Percentiles rank a stretch among this genome's conserved stretches.
Conservation (phyloP, 2,888 invertebrate genomes). For the Thysanoteuthis rhombus region DNA sequence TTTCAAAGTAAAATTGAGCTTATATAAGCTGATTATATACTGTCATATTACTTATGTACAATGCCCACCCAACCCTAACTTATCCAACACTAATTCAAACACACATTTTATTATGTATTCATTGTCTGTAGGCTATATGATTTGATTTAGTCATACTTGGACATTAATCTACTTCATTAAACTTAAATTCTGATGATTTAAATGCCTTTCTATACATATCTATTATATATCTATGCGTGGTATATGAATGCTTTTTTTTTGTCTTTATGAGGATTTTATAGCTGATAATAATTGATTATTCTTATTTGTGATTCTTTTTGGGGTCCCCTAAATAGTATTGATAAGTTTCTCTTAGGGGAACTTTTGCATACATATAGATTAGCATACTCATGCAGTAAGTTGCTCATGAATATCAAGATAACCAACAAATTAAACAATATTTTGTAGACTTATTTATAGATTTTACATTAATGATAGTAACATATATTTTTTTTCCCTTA, state of each 20-base stretch:
- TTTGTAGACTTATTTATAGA: not conserved
- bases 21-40: conserved; percentile 12
- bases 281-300: not conserved
- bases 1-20: not conserved
- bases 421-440: not conserved
- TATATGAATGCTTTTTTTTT: not conserved
- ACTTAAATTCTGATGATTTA: not conserved
- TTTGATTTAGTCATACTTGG: not conserved
- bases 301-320: not conserved
- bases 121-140: not conserved
- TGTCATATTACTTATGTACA: not conserved
- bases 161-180: not conserved
- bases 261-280: not conserved
- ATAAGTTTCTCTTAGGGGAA: not conserved
- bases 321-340: not conserved
- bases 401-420: too few species aligned
- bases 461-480: not conserved
- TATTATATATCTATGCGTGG: not conserved
- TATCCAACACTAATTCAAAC: not conserved
- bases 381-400: too few species aligned
- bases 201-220: not conserved
- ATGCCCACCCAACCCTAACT: not conserved
- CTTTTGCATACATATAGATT: too few species aligned
- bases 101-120: not conserved
- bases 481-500: not conserved